These are phyloP conservation scores for Andrena marginata DNA, from an alignment of 2,888 invertebrate species.

Conservation along the genomic window DNA sequence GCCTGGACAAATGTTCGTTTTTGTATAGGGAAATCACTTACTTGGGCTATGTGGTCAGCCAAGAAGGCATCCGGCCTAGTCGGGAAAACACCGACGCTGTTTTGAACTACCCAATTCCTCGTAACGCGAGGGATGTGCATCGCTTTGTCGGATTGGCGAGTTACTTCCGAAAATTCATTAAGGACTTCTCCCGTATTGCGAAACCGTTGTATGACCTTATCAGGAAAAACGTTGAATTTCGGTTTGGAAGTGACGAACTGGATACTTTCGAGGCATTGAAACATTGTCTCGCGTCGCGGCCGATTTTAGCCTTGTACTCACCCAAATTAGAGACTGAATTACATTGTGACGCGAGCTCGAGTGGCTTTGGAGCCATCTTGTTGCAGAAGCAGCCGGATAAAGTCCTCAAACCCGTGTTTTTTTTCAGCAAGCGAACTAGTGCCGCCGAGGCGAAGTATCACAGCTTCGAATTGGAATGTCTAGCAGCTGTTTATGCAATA, in stretches of 20 bases:
- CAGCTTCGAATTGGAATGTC: conserved; percentile 69
- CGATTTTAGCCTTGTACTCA: not conserved
- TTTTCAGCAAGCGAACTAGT: not conserved
- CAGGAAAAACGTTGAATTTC: not conserved
- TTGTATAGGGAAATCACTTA: not conserved
- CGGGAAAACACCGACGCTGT: not conserved
- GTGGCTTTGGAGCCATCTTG: conserved; percentile 11
- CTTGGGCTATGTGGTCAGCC: not conserved
- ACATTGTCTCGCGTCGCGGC: not conserved
- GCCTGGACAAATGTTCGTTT: conserved; percentile 16
- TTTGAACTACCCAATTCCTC: conserved; percentile 7
- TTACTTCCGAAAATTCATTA: not conserved
- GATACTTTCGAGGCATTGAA: not conserved
- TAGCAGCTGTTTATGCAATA: conserved; percentile 65
- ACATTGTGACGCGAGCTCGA: not conserved
- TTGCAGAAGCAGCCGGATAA: not conserved
- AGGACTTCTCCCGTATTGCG: not conserved
- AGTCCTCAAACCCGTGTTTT: not conserved
- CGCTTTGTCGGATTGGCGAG: not conserved
- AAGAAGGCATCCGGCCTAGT: not conserved
- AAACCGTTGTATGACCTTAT: not conserved
- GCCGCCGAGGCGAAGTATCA: not conserved
- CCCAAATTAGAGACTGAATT: not conserved
- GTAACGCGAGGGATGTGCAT: not conserved
- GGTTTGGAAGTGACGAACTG: not conserved